A percentile compares a stretch with the other conserved stretches of the same genome.
Evolutionary conservation across 2,113 vertebrate species (phyloP).

Genomic region (Alosa alosa): DNA sequence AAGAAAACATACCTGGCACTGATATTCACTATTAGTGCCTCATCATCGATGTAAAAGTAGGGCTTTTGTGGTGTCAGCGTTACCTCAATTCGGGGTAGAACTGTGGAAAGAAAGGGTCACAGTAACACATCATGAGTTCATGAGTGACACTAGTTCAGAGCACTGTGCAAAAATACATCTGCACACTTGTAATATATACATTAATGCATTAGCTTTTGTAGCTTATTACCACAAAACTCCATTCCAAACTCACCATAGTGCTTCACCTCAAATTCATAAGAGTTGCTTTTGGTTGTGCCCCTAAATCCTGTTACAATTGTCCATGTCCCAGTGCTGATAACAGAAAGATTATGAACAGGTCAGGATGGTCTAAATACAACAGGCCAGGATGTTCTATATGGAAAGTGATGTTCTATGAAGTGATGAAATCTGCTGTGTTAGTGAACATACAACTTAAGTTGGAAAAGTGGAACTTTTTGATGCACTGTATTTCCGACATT

Average conservation of each 20-base stretch:
- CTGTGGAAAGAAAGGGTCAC: conserved; percentile 37
- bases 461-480: no score
- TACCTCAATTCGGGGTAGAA: conserved; percentile 81
- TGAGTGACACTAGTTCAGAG: no score
- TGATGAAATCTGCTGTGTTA: no score
- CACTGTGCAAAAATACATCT: not conserved
- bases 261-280: conserved; percentile 68
- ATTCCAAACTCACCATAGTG: conserved; percentile 62
- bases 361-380: no score
- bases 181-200: not conserved
- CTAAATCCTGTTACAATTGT: conserved; percentile 61
- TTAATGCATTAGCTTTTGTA: not conserved
- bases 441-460: no score
- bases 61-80: conserved; percentile 52
- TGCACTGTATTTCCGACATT: no score
- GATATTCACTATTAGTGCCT: conserved; percentile 64
- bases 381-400: no score
- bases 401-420: no score
- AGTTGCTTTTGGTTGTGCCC: conserved; percentile 54
- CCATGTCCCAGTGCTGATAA: conserved; percentile 61
- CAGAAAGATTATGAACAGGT: not conserved
- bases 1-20: conserved; percentile 24
- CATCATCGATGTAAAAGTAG: conserved; percentile 76
- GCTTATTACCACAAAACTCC: not conserved
- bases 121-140: not conserved